Evolutionary conservation across 2,113 vertebrate genomes (phyloP).

Genomic region (Leptocoma aspasia): DNA sequence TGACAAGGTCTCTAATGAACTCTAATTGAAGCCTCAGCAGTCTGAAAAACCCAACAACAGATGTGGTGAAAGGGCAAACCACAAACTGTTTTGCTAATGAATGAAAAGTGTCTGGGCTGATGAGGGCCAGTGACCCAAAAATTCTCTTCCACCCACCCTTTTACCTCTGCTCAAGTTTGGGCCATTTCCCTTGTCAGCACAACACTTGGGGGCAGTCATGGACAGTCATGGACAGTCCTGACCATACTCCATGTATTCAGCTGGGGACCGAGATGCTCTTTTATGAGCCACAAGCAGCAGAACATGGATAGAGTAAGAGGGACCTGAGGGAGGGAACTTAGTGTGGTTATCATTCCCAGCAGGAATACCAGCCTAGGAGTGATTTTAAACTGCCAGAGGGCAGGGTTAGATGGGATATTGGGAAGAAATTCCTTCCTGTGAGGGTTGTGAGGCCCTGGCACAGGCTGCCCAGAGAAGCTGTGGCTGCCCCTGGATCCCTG

Average conservation of each 20-base stretch:
- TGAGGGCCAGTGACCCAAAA: conserved; percentile 57
- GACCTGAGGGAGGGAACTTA: background rate
- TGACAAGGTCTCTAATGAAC: conserved; percentile 73
- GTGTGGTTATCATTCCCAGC: background rate
- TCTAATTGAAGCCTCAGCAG: conserved; percentile 64
- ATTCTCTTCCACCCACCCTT: background rate
- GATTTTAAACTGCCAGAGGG: background rate
- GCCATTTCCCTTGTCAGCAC: background rate
- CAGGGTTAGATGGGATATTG: background rate
- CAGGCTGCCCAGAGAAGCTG: background rate
- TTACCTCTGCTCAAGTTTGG: background rate
- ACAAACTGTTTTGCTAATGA: conserved; percentile 55
- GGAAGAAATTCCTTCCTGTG: background rate
- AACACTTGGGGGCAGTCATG: conserved; percentile 6
- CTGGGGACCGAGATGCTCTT: background rate
- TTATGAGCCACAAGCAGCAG: background rate
- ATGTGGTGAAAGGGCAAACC: conserved; percentile 50
- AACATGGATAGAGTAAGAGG: background rate
- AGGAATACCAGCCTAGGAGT: background rate
- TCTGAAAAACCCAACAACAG: conserved; percentile 40
- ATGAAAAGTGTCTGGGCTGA: conserved; percentile 17
- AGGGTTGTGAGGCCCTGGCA: background rate
- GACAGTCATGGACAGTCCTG: background rate
- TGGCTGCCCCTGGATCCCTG: background rate
- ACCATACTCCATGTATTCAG: fast-evolving